Evolutionary conservation across 1,140 invertebrate genomes (phyloP).

Genomic region (Zophobas morio): DNA sequence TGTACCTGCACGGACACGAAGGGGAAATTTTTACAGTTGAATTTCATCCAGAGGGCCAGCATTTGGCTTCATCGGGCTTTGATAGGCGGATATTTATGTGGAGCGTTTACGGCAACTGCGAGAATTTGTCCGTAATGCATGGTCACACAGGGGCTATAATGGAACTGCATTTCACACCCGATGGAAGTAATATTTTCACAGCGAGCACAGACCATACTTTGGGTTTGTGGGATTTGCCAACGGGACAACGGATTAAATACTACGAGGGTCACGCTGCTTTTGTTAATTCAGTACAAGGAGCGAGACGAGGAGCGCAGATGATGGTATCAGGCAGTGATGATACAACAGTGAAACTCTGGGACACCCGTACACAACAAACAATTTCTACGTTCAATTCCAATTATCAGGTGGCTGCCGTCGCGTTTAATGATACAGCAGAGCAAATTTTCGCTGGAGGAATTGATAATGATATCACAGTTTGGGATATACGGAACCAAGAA

Average conservation of each 20-base stretch:
- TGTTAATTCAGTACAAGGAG: slow-evolving; percentile 88
- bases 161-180: slow-evolving; percentile 96
- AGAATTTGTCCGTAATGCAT: slow-evolving; percentile 93
- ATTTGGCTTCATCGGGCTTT: slow-evolving; percentile 95
- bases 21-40: slow-evolving; percentile 95
- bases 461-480: slow-evolving; percentile 98
- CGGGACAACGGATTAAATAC: slow-evolving; percentile 90
- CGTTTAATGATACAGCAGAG: slow-evolving; percentile 97
- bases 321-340: slow-evolving; percentile 97
- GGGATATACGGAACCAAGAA: slow-evolving; percentile 95
- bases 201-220: slow-evolving; percentile 96
- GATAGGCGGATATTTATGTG: slow-evolving; percentile 96
- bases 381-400: slow-evolving; percentile 85
- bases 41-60: slow-evolving; percentile 97
- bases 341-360: slow-evolving; percentile 94
- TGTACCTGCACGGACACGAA: slow-evolving; percentile 97
- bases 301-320: slow-evolving; percentile 89
- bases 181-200: slow-evolving; percentile 92
- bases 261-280: slow-evolving; percentile 93
- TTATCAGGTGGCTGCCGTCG: slow-evolving; percentile 91
- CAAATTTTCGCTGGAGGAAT: slow-evolving; percentile 93
- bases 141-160: slow-evolving; percentile 98
- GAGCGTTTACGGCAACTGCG: slow-evolving; percentile 98
- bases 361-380: slow-evolving; percentile 84
- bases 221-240: slow-evolving; percentile 95